Conservation (phyloP, 2,797 vertebrate genomes). For the Falco concolor region DNA sequence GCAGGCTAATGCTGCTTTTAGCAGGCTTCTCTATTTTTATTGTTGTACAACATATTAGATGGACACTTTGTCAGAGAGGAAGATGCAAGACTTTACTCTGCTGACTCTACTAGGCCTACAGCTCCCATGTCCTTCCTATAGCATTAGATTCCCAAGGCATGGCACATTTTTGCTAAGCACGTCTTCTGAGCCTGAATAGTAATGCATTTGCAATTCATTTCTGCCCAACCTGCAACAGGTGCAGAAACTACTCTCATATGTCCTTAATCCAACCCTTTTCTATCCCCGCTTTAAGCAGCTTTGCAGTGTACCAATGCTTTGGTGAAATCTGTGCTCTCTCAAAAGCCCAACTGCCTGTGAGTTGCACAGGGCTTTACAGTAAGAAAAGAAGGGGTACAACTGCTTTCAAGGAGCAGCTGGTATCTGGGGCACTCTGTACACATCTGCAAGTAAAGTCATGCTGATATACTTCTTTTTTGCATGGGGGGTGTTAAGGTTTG, state of each 20-base stretch:
- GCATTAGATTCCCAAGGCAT: neutral
- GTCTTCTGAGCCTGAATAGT: neutral
- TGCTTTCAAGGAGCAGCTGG: neutral
- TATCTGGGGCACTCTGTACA: neutral
- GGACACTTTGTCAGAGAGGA: neutral
- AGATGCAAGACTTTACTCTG: neutral
- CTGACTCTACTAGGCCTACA: neutral
- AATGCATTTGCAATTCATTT: neutral
- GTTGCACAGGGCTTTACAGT: neutral
- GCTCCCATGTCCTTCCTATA: neutral
- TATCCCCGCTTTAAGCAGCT: neutral
- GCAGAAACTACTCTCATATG: neutral
- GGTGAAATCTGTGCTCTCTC: neutral
- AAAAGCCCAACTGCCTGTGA: neutral
- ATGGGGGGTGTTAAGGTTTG: neutral
- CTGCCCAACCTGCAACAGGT: neutral
- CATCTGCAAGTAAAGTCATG: neutral
- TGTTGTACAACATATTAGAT: neutral
- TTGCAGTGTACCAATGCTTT: neutral
- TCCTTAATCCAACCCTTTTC: neutral
- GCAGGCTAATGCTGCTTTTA: neutral
- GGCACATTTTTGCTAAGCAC: neutral
- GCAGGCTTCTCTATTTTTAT: neutral
- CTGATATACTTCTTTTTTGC: neutral
- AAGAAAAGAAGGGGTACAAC: neutral